Conservation (phyloP, 2,888 invertebrate species). For the Mythimna albipuncta region DNA sequence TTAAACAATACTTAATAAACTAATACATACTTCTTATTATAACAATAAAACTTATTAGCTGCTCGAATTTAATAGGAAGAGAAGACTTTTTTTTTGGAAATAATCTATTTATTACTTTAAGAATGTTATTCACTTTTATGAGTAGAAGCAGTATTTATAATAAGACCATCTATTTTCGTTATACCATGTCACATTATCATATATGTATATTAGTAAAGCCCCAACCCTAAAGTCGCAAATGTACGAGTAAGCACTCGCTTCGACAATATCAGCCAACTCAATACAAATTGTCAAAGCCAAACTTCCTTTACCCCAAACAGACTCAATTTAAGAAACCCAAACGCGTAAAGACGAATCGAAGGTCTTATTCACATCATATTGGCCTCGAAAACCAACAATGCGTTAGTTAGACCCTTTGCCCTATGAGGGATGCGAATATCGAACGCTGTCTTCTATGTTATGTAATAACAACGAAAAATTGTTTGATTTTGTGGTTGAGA, state of each 20-base stretch:
- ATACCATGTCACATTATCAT: too few relatives aligned
- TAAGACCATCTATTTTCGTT: too few relatives aligned
- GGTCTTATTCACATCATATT: conserved; percentile 71
- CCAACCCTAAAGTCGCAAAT: neutral
- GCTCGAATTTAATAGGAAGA: too few relatives aligned
- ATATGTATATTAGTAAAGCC: neutral
- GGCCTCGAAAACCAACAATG: conserved; percentile 67
- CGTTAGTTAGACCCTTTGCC: conserved; percentile 71
- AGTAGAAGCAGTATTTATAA: too few relatives aligned
- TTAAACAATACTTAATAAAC: too few relatives aligned
- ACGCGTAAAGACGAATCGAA: conserved; percentile 61
- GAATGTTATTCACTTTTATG: too few relatives aligned
- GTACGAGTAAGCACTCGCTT: neutral
- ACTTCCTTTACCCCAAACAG: conserved; percentile 57
- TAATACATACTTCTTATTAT: too few relatives aligned
- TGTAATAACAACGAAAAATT: conserved; percentile 58
- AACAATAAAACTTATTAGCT: too few relatives aligned
- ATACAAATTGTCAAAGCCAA: conserved; percentile 44
- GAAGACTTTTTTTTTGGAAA: too few relatives aligned
- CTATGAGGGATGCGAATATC: conserved; percentile 65
- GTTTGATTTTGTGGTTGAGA: conserved; percentile 53
- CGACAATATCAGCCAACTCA: conserved; percentile 31
- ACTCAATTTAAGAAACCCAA: conserved; percentile 65
- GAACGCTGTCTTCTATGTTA: conserved; percentile 56
- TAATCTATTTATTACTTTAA: too few relatives aligned